Evolutionary conservation across 2,797 vertebrate species (phyloP).

Genomic region (Saxicola maurus): DNA sequence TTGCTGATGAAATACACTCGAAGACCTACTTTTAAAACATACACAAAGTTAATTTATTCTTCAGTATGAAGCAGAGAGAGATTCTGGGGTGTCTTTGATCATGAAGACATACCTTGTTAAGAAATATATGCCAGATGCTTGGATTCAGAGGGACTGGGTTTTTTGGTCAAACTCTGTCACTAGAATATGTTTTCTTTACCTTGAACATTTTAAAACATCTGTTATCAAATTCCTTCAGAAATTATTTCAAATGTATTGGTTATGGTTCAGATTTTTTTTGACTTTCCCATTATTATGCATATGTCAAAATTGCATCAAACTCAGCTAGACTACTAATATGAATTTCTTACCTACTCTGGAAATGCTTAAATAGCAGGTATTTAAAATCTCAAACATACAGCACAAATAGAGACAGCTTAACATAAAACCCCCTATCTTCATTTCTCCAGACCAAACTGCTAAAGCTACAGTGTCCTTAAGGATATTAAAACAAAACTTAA

Average conservation of each 20-base stretch:
- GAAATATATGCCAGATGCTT: background rate
- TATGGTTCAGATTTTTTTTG: background rate
- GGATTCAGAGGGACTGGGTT: background rate
- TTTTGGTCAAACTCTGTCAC: background rate
- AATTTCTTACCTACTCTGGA: background rate
- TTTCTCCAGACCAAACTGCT: background rate
- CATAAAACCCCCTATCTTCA: accelerated
- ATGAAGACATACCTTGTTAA: background rate
- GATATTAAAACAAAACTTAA: background rate
- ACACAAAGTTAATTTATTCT: background rate
- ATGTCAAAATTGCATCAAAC: background rate
- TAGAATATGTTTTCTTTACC: background rate
- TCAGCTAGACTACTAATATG: background rate
- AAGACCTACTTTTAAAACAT: slow-evolving; percentile 5
- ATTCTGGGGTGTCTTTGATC: background rate
- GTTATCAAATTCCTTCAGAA: background rate
- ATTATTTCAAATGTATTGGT: background rate
- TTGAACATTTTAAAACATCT: background rate
- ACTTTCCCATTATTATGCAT: background rate
- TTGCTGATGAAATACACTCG: background rate
- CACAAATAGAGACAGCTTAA: background rate
- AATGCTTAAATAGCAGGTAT: background rate
- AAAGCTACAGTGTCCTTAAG: background rate
- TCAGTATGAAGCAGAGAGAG: background rate
- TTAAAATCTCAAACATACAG: background rate